A percentile compares a stretch with the other conserved stretches of the same genome.
phyloP scores from a whole-genome alignment of 2,113 vertebrate genomes.

The Nanger granti region DNA sequence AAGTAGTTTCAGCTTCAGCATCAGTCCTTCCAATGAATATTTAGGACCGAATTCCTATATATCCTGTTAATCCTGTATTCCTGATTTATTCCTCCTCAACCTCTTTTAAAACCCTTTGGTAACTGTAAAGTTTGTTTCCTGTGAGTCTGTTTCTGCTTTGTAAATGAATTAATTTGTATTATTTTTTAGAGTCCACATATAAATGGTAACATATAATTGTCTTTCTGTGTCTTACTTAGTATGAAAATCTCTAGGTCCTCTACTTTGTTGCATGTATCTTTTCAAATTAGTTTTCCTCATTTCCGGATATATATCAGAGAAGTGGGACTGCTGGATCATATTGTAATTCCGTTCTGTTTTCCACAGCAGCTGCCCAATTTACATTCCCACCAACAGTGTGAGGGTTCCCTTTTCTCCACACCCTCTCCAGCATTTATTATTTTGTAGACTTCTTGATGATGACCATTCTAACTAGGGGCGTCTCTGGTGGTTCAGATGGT shows the following conservation, averaged over 20 bases:
- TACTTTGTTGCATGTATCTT: neutral
- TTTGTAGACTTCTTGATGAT: neutral
- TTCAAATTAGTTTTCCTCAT: neutral
- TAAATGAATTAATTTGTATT: neutral
- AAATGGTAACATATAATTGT: neutral
- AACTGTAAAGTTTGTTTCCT: neutral
- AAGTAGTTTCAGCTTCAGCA: neutral
- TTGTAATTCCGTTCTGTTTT: neutral
- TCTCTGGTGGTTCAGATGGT: neutral
- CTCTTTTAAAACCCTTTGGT: neutral
- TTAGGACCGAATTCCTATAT: neutral
- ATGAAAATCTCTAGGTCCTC: neutral
- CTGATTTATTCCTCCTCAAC: neutral
- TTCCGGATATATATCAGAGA: neutral
- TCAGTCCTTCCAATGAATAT: neutral
- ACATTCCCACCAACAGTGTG: neutral
- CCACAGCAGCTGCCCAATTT: neutral
- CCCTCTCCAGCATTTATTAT: neutral
- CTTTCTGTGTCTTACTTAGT: neutral
- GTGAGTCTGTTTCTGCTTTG: neutral
- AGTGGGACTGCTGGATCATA: neutral
- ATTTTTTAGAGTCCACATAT: neutral
- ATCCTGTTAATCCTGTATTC: neutral
- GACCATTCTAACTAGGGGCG: neutral
- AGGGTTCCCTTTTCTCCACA: neutral